Evolutionary conservation across 2,113 vertebrate species (phyloP), one percentile per base, ranked within the genome.

Genomic region (Chlorodrepanis virens): DNA sequence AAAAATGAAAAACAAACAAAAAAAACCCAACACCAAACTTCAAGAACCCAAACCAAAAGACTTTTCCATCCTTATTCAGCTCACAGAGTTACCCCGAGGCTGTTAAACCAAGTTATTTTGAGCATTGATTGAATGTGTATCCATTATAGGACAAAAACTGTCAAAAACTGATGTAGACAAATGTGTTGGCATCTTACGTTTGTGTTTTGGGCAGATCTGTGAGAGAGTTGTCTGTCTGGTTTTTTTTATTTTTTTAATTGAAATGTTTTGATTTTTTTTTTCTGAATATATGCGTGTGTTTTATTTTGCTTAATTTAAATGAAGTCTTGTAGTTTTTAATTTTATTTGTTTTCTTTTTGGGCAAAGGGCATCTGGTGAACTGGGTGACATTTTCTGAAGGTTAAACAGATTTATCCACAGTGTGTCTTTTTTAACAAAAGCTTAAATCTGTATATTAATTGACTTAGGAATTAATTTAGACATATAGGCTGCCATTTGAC

Each of bases 391-490:
- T 94, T 78, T 94, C 78, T 96, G 72, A 67, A 95, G 90, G 94
- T 96, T 94, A 72, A 94, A 84, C 84, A 63, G 93, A 67, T 96
- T 96, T 96, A 86, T 78, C 90, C 89, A 82, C 92, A 84, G 94
- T 95, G 68, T 96, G 91, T 96, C 63, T 95, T 83, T 93, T 96
- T 93, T 81, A 97, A 97, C 97, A 97, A 94, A 97, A 97, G 96
- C 96, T 97, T 97, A 97, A 97, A 97, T 97, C 98, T 98, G 98
- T 98, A 97, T 94, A 98, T 93, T 39, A 95, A 87, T 94, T 96
- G 97, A 97, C 97, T 96, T 98, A 98, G 98, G 97, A 97, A 93
- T 97, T 98, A 97, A 98, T 98, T 97, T 98, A 98, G 98, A 97
- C 95, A 91, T 94, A 98, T 97, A 98, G 98, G 98, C 98, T 97